phyloP scores from a whole-genome alignment of 2,888 invertebrate species.

The Agrotis clavis region DNA sequence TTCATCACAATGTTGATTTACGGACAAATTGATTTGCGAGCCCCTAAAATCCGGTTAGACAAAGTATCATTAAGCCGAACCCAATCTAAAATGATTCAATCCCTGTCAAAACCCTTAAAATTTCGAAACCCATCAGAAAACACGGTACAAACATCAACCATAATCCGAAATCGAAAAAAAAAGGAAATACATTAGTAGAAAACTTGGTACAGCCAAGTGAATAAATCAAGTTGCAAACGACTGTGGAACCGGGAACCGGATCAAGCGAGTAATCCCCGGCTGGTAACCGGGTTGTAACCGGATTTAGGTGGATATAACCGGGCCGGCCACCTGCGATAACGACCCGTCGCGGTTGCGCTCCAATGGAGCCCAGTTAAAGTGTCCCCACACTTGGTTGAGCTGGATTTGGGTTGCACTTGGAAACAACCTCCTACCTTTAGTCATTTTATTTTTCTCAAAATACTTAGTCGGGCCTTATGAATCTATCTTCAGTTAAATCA shows the following conservation, averaged over 20 bases:
- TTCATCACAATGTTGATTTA: slow-evolving; percentile 41
- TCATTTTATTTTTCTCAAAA: background rate
- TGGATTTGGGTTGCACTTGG: slow-evolving; percentile 26
- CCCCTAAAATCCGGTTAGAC: slow-evolving; percentile 33
- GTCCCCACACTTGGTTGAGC: slow-evolving; percentile 45
- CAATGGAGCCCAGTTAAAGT: slow-evolving; percentile 59
- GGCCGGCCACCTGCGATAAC: slow-evolving; percentile 89
- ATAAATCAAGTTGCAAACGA: slow-evolving; percentile 88
- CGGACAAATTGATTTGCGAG: slow-evolving; percentile 36
- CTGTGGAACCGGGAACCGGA: slow-evolving; percentile 81
- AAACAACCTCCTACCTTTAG: background rate
- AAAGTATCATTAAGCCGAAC: slow-evolving; percentile 48
- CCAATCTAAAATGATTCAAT: slow-evolving; percentile 53
- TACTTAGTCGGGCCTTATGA: background rate
- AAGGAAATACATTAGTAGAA: slow-evolving; percentile 63
- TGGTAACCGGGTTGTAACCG: slow-evolving; percentile 85
- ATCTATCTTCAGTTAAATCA: background rate
- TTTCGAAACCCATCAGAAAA: slow-evolving; percentile 50
- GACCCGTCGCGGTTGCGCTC: slow-evolving; percentile 71
- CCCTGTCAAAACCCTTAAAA: slow-evolving; percentile 36
- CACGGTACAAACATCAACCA: slow-evolving; percentile 44
- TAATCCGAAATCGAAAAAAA: slow-evolving; percentile 56
- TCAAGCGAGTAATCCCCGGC: slow-evolving; percentile 85
- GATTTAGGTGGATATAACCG: slow-evolving; percentile 80
- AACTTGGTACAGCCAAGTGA: slow-evolving; percentile 70